Evolutionary conservation across 1,140 invertebrate species (phyloP), one percentile per base, ranked within the genome.

Genomic region (Temnothorax nylanderi): DNA sequence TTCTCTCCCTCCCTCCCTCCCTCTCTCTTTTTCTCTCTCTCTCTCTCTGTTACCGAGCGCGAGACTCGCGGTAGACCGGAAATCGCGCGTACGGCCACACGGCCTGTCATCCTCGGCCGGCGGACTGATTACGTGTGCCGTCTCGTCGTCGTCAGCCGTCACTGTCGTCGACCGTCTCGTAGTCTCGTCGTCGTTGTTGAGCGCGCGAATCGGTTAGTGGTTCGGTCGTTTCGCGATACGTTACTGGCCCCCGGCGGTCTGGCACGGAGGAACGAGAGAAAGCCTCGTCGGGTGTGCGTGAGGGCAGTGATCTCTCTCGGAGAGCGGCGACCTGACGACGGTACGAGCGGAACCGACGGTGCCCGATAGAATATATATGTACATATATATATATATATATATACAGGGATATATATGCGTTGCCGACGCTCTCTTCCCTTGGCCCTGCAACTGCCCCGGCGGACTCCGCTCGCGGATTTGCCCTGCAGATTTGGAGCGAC

Each of bases 251-350:
- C 71, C 82, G 65, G 87, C 84, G 78, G 89, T 86, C 72, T 90
- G 65, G 90, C 84, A 87, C 65, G 74, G 90, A 93, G 91, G 91
- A 93, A 92, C 90, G 92, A 93, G 92, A 92, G 90, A 92, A 92
- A 89, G 92, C 92, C 89, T 75, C 51, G 72, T 89, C 92, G 94
- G 93, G 93, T 95, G 92, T 93, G 93, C 92, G 94, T 93, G 94
- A 95, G 95, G 94, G 94, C 94, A 95, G 94, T 95, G 95, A 95
- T 95, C 95, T 95, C 94, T 94, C 94, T 94, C 90, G 92, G 95
- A 94, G 95, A 95, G 95, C 95, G 94, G 92, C 94, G 95, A 95
- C 95, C 94, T 94, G 94, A 94, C 94, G 94, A 94, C 94, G 69
- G 58, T 90, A 93, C 93, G 93, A 93, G 91, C 92, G 56, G 58